phyloP scores from a whole-genome alignment of 2,888 invertebrate species.

The Pelosia muscerda region DNA sequence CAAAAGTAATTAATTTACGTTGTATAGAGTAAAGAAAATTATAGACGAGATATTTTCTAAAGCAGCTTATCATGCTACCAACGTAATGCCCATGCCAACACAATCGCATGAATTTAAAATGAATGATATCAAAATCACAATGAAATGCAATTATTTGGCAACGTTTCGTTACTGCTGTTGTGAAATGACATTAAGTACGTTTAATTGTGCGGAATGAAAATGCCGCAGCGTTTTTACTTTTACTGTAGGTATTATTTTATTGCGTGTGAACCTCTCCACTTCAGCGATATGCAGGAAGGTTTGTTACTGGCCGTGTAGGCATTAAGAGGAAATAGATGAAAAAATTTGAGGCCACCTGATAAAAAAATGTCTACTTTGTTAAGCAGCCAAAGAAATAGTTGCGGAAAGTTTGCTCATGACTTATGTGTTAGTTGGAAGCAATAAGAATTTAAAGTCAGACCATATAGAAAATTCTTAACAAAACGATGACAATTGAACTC shows the following conservation, averaged over 20 bases:
- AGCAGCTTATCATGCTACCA: neutral
- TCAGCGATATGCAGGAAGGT: neutral
- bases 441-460: no score
- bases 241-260: neutral
- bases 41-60: neutral
- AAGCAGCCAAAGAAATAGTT: no score
- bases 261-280: neutral
- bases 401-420: no score
- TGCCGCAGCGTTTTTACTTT: neutral
- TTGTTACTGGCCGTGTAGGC: no score
- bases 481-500: no score
- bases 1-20: no score
- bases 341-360: no score
- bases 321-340: no score
- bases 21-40: no score
- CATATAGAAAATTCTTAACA: no score
- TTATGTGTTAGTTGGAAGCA: no score
- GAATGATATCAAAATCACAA: neutral
- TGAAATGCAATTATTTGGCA: constrained; percentile 8
- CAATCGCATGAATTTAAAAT: neutral
- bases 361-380: no score
- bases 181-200: neutral
- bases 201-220: neutral
- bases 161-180: neutral
- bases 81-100: neutral